Percentiles rank a stretch among this genome's conserved stretches.
These are phyloP conservation scores for Rambutsinella grinnellia DNA, from an alignment of 2,888 invertebrate genomes.

Conservation along the genomic window DNA sequence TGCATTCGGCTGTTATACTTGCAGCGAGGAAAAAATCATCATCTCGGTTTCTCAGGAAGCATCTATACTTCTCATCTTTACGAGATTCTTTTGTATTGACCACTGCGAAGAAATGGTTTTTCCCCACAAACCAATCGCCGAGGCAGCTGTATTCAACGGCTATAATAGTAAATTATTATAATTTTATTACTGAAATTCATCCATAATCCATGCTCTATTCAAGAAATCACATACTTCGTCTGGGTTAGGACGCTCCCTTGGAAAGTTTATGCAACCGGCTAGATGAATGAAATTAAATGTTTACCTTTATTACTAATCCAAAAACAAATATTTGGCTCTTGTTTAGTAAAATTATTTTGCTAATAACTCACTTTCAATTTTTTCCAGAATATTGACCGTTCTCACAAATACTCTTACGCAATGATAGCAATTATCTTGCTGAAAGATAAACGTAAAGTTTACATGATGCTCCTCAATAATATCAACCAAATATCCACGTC, in stretches of 20 bases:
- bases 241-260: constrained; percentile 77
- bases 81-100: constrained; percentile 96
- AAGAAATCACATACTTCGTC: constrained; percentile 83
- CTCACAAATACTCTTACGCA: constrained; percentile 88
- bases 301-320: too few relatives aligned
- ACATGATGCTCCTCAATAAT: constrained; percentile 81
- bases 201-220: too few relatives aligned
- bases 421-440: constrained; percentile 79
- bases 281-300: constrained; percentile 39
- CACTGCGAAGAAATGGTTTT: constrained; percentile 97
- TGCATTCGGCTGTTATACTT: constrained; percentile 94
- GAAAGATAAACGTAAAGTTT: constrained; percentile 84
- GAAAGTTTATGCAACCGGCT: constrained; percentile 83
- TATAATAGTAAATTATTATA: constrained; percentile 66
- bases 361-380: constrained; percentile 86
- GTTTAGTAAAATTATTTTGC: too few relatives aligned
- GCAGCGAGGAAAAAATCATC: constrained; percentile 93
- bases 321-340: too few relatives aligned
- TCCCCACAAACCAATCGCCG: constrained; percentile 95
- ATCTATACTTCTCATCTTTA: constrained; percentile 94
- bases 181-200: too few relatives aligned
- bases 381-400: constrained; percentile 90
- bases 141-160: constrained; percentile 93
- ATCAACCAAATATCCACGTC: constrained; percentile 79
- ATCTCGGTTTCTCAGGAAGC: constrained; percentile 93